Conservation (phyloP, 1,140 invertebrate genomes). For the Brachionus calyciflorus region DNA sequence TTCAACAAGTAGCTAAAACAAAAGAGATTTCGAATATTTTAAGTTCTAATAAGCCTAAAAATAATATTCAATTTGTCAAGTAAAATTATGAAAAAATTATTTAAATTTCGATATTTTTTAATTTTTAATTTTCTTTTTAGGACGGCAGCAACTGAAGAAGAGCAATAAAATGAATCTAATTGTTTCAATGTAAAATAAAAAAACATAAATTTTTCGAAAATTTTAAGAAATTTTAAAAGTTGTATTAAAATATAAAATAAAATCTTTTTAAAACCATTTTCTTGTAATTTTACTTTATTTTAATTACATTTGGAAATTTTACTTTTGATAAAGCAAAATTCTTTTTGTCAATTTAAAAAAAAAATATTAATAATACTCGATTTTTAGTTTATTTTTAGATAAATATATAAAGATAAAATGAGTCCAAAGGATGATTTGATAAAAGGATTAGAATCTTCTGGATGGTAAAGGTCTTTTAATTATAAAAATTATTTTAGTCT, state of each 20-base stretch:
- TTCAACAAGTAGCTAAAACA: neutral
- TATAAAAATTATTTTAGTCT: too few species aligned
- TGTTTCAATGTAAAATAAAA: neutral
- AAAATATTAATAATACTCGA: too few species aligned
- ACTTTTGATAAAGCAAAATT: conserved; percentile 33
- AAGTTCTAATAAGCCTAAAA: neutral
- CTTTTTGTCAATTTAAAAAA: neutral
- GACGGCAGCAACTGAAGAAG: neutral
- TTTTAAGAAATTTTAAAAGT: neutral
- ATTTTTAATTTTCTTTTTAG: neutral
- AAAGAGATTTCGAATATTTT: neutral
- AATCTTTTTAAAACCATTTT: neutral
- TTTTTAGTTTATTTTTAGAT: too few species aligned
- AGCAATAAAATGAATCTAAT: conserved; percentile 15
- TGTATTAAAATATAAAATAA: neutral
- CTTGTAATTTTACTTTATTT: neutral
- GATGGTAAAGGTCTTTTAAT: neutral
- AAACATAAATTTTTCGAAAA: neutral
- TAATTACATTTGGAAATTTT: neutral
- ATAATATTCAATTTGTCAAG: conserved; percentile 37
- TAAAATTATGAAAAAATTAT: neutral
- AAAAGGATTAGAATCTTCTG: neutral
- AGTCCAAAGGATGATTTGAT: neutral
- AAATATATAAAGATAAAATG: neutral
- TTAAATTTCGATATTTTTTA: neutral